phyloP scores from a whole-genome alignment of 2,888 invertebrate species.

The Rosalia funebris region DNA sequence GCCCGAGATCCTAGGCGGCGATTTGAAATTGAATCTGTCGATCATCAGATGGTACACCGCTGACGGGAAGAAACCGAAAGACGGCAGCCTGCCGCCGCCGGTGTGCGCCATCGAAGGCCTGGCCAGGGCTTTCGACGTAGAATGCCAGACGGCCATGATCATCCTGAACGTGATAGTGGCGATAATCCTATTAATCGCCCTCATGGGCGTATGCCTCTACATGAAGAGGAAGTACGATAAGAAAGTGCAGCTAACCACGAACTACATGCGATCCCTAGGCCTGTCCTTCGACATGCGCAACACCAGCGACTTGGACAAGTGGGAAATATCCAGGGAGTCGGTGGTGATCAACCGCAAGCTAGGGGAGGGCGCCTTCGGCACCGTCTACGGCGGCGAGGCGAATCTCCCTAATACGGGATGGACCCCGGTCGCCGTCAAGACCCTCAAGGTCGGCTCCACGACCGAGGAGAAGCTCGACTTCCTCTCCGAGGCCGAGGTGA shows the following conservation, averaged over 20 bases:
- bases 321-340: slow-evolving; percentile 86
- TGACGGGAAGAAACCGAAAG: slow-evolving; percentile 71
- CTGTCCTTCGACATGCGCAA: slow-evolving; percentile 66
- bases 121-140: slow-evolving; percentile 73
- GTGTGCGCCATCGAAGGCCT: slow-evolving; percentile 76
- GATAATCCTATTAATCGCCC: slow-evolving; percentile 68
- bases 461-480: slow-evolving; percentile 91
- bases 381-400: slow-evolving; percentile 91
- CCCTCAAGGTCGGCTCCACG: slow-evolving; percentile 83
- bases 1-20: slow-evolving; percentile 66
- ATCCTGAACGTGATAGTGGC: slow-evolving; percentile 71
- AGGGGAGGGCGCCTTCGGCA: slow-evolving; percentile 92
- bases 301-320: slow-evolving; percentile 75
- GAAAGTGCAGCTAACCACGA: slow-evolving; percentile 73
- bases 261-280: slow-evolving; percentile 74
- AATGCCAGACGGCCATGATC: slow-evolving; percentile 79
- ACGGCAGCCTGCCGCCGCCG: slow-evolving; percentile 71
- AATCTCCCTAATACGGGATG: slow-evolving; percentile 76
- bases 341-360: slow-evolving; percentile 87
- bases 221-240: slow-evolving; percentile 77
- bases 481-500: slow-evolving; percentile 90
- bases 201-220: slow-evolving; percentile 65
- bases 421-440: slow-evolving; percentile 90
- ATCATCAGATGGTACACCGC: slow-evolving; percentile 71
- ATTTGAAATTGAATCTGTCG: slow-evolving; percentile 67